Base-by-base conservation (phyloP, 2,888 invertebrate species). In the Nomada fabriciana region DNA sequence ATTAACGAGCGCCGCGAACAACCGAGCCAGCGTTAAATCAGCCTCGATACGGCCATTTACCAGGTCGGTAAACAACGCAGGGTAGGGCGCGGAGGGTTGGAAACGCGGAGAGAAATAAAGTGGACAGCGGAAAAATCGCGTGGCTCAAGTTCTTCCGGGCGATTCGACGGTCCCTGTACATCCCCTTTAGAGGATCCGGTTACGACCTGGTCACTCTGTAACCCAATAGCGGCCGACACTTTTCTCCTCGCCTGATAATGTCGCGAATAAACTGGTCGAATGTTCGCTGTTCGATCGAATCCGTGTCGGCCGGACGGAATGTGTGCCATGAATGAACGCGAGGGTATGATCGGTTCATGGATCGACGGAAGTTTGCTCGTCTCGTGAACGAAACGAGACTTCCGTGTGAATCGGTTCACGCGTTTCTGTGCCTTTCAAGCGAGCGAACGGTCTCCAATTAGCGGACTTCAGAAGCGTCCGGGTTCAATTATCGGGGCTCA, bases 171-270 rank as follows among this genome's bases (percentile, higher is more conserved):
- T 74, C 69, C 59, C 82, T 68, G 86, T 83, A 86, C 82, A 88
- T 87, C 87, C 87, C 86, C 87, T 88, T 88, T 88, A 88, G 83
- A 88, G 86, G 69, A 83, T 88, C 82, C 78, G 64, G 82, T 88
- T 88, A 82, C 83, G 80, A 84, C 80, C 77, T 55, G 80, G 82
- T 78, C 79, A 86, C 80, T 74, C 72, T 77, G 82, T 82, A 86
- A 87, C 79, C 78, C 75, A 82, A 87, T 87, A 84, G 80, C 76
- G 61, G 42, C 55, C 74, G 85, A 86, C 86, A 79, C 83, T 83
- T 83, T 78, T 85, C 80, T 69, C 72, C 20, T 36, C 75, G 74
- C 47, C 59, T 50, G 86, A 86, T 86, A 86, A 85, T 79, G 86
- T 80, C 75, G 76, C 80, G 85, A 84, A 86, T 82, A 84, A 86